Base-by-base conservation (phyloP, 2,888 invertebrate species). In the Sinhomidia bicolor region DNA sequence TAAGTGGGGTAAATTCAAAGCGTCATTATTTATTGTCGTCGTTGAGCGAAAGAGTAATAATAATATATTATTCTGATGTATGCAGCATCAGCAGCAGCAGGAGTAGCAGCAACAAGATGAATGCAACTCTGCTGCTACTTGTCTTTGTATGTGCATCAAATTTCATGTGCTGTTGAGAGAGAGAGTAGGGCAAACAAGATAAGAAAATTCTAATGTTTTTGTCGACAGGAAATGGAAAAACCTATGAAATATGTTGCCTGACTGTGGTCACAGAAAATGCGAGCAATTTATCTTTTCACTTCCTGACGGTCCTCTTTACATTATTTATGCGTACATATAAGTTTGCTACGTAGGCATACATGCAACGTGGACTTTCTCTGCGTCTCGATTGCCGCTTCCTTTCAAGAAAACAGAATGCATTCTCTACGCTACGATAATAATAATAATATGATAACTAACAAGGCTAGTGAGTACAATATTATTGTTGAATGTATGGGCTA, bases 201-300 rank as follows among this genome's bases (percentile, higher is more conserved):
- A 60, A 60, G 60, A 36, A 36, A 79, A 36, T n/a, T 57, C 60
- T 41, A 36, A 41, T 41, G 36, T 79, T 57, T 51, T 79, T 41
- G 57, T 17, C 17, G 60, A 60, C 79, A 79, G 79, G 84, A 71
- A 68, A 71, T 68, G 32, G 84, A 76, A 74, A 74, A 84, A 62
- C 36, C 74, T 57, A 47, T 84, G 71, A 84, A 84, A 84, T 84
- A 84, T 85, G 74, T 60, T 84, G n/a, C 76, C 74, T 57, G 54
- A 68, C 12, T 71, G 80, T 86, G 86, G 86, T 74, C 86, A 60
- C 79, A 86, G 80, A 80, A 26, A 79, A 71, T 68, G 36, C 65
- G 29, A 68, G 71, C 81, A 86, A 86, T 86, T 86, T 86, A 86
- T 86, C 86, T 86, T 71, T 41, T 32, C 80, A 44, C 60, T 86